Evolutionary conservation across 2,888 invertebrate genomes (phyloP).

Genomic region (Itoplectis maculator): DNA sequence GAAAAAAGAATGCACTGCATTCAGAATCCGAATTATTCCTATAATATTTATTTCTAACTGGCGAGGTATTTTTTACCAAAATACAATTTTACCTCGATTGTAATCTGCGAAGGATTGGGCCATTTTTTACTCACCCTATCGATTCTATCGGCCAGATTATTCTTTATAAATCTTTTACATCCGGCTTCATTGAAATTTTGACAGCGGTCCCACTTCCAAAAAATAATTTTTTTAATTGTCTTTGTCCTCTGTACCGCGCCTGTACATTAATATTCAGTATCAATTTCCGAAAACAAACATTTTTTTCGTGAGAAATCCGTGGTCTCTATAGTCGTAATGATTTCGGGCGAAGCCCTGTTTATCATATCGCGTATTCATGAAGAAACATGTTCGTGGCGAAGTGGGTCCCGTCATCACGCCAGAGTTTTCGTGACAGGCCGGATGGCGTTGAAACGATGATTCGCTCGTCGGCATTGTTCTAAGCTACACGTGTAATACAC

Average conservation of each 20-base stretch:
- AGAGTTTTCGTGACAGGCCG: constrained; percentile 26
- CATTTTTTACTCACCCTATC: background rate
- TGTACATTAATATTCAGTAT: background rate
- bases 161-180: no score
- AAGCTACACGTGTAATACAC: background rate
- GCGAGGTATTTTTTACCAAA: background rate
- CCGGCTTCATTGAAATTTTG: no score
- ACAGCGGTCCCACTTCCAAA: no score
- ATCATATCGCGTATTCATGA: background rate
- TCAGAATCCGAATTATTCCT: constrained; percentile 12
- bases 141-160: no score
- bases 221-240: background rate
- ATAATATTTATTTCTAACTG: constrained; percentile 2
- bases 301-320: background rate
- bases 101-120: background rate
- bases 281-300: background rate
- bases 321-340: background rate
- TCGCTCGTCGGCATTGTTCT: constrained; percentile 26
- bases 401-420: background rate
- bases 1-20: constrained; percentile 1
- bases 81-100: background rate
- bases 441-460: constrained; percentile 40
- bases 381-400: constrained; percentile 5
- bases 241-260: background rate
- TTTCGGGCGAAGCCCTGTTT: background rate